phyloP scores from a whole-genome alignment of 2,113 vertebrate species.

The Eleginops maclovinus region DNA sequence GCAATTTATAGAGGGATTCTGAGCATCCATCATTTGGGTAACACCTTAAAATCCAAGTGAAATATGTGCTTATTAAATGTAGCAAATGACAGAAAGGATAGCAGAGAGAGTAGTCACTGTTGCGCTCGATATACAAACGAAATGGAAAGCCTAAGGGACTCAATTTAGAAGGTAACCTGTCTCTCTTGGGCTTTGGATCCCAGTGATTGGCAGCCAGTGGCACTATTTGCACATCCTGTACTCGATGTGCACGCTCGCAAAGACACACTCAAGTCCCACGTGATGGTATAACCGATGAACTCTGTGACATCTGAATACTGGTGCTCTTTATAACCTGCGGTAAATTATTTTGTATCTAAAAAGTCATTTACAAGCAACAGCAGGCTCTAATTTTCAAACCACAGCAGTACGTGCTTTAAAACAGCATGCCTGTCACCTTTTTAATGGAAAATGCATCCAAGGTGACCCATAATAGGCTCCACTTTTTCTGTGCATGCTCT shows the following conservation, averaged over 20 bases:
- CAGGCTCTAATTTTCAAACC: conserved; percentile 62
- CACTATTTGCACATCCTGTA: conserved; percentile 28
- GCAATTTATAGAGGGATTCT: conserved; percentile 22
- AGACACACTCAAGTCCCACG: conserved; percentile 44
- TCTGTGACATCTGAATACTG: conserved; percentile 44
- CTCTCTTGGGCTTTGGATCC: conserved; percentile 47
- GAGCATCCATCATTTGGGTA: conserved; percentile 28
- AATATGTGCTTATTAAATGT: conserved; percentile 41
- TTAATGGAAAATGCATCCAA: conserved; percentile 76
- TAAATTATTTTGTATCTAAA: conserved; percentile 67
- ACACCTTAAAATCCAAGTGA: conserved; percentile 41
- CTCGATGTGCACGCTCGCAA: conserved; percentile 26
- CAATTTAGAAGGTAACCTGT: conserved; percentile 68
- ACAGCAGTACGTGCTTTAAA: conserved; percentile 62
- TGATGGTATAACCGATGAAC: conserved; percentile 38
- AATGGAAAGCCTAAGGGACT: conserved; percentile 68
- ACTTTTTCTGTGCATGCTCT: conserved; percentile 58
- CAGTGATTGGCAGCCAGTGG: conserved; percentile 63
- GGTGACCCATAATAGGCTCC: conserved; percentile 78
- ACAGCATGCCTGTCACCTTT: conserved; percentile 77
- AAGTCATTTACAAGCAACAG: conserved; percentile 71
- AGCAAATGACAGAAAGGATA: conserved; percentile 20
- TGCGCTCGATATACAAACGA: conserved; percentile 40
- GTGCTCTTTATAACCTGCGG: conserved; percentile 25
- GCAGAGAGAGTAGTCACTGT: conserved; percentile 26